Evolutionary conservation across 2,888 invertebrate species (phyloP), one percentile per base, ranked within the genome.

Genomic region (Nemapogon koenigi): DNA sequence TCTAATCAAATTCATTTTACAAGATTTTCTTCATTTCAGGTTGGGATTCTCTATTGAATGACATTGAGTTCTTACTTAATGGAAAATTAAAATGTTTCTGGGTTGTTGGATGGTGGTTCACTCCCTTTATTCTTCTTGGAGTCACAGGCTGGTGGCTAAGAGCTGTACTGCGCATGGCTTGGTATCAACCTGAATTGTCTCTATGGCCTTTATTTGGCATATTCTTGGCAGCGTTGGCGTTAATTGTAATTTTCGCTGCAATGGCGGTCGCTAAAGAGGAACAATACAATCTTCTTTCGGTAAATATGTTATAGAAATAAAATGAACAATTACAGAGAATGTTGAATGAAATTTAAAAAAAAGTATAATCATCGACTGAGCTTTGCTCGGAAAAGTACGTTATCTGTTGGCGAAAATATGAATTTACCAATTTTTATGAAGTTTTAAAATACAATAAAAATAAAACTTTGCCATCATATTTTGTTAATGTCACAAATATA

Each of bases 131-230:
- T 1, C 49, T 76, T 1, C 39, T 72, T 2, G 72, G 67, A 1
- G 52, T 69, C 10, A 60, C 67, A 0, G 75, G 69, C 2, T 78
- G 78, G 78, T 76, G 76, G 78, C 50, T 76, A 2, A 49, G 69
- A n/a, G 51, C 54, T 1, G 29, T 73, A 8, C 50, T 75, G 2
- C 52, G 58, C 16, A 46, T 47, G 2, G 50, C 60, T 1, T 67
- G 62, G 64, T 49, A 50, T 1, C 56, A 67, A 10, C 49, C 51
- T 0, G 49, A 50, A 13, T 8, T 16, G 18, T 59, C 55, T 0
- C 45, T 73, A 1, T 78, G 78, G 78, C 68, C 73, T 1, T 47
- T 78, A 22, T 52, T 66, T 2, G 69, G 55, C 16, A 65, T 62
- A 1, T 60, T 69, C 19, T 46, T 61, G 2, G 60, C 53, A 1